phyloP scores from a whole-genome alignment of 1,140 invertebrate species.

The Caerostris extrusa region DNA sequence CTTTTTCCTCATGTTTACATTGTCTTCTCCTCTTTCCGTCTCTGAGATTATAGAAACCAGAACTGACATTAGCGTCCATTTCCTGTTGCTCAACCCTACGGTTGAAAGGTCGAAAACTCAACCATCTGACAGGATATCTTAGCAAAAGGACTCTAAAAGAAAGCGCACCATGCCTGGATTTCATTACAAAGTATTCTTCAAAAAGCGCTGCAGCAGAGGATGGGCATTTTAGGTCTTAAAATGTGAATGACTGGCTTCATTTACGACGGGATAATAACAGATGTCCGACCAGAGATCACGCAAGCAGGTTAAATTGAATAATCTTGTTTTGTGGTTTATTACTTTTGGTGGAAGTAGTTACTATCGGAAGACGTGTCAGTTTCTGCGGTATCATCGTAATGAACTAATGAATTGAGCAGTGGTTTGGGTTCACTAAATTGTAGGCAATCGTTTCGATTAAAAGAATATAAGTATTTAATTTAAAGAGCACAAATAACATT shows the following conservation, averaged over 20 bases:
- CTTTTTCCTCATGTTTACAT: background rate
- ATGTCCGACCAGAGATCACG: background rate
- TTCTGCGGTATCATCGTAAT: too few relatives aligned
- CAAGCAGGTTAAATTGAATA: background rate
- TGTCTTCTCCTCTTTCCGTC: background rate
- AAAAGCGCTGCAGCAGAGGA: too few relatives aligned
- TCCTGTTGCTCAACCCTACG: constrained; percentile 3
- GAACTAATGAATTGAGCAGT: too few relatives aligned
- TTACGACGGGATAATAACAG: background rate
- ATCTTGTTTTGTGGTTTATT: constrained; percentile 12
- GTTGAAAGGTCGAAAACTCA: constrained; percentile 15
- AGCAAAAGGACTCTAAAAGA: background rate
- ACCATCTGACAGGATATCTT: constrained; percentile 51
- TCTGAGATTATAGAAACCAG: background rate
- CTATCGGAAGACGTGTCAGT: background rate
- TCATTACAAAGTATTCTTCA: background rate
- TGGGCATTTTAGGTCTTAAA: background rate
- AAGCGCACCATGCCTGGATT: background rate
- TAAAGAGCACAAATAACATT: too few relatives aligned
- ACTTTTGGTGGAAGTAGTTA: background rate
- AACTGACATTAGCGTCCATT: constrained; percentile 28
- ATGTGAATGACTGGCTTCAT: background rate
- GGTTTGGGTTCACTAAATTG: too few relatives aligned
- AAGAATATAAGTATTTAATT: too few relatives aligned
- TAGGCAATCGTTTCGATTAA: too few relatives aligned